Evolutionary conservation across 2,113 vertebrate species (phyloP).

Genomic region (Pelvicachromis taeniatus): DNA sequence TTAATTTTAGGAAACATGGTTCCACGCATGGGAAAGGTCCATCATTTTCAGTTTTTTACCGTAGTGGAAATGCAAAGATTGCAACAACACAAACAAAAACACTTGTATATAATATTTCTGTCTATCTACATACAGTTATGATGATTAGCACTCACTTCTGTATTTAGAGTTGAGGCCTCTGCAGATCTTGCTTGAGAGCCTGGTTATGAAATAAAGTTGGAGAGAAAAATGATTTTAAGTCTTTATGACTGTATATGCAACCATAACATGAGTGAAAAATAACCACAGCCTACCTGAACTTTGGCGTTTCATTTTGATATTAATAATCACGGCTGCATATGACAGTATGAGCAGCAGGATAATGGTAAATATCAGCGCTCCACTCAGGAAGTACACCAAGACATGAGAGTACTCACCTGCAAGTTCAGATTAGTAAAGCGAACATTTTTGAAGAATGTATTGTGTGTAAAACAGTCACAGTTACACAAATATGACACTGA

Average conservation of each 20-base stretch:
- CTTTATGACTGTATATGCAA: not conserved
- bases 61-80: accelerated
- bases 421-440: accelerated
- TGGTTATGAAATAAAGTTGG: not conserved
- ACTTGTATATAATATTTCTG: accelerated
- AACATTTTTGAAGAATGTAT: not conserved
- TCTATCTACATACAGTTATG: not conserved
- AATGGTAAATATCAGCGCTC: not conserved
- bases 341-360: not conserved
- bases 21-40: not conserved
- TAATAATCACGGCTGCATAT: accelerated
- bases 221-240: not conserved
- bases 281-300: not conserved
- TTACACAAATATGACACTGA: accelerated
- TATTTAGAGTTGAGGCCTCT: not conserved
- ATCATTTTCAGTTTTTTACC: not conserved
- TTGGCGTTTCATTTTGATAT: not conserved
- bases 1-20: not conserved
- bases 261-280: accelerated
- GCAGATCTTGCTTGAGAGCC: not conserved
- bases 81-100: not conserved
- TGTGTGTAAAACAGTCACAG: not conserved
- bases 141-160: not conserved
- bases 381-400: constrained; percentile 7
- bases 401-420: not conserved